Base-by-base conservation (phyloP, 2,113 vertebrate genomes). In the Agapornis roseicollis region DNA sequence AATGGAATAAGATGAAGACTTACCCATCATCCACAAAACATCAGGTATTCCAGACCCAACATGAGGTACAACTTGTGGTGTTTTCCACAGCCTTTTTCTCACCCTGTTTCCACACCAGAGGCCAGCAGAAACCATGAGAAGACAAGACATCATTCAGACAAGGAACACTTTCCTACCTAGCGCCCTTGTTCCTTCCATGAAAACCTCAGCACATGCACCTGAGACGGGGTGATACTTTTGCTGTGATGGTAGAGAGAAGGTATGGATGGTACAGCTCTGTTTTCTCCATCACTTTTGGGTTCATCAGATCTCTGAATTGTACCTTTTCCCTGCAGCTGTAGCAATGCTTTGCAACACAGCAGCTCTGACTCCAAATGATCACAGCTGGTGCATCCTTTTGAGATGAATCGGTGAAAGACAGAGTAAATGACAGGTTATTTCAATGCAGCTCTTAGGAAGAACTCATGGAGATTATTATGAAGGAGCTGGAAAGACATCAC, bases 381-480 rank as follows among this genome's bases (percentile, higher is more conserved):
- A 77, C 96, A 97, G 96, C 94, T 96, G 95, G 89, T 4, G 0
- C 70, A 70, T 92, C 78, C 85, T 66, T 96, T 96, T 92, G 90
- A 96, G 96, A 39, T 86, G 88, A 97, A 82, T 73, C 93, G 70
- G 90, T 96, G 96, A 96, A 95, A 93, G 92, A 88, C 96, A 95
- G 93, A 79, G 66, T 89, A 96, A 97, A 97, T 95, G 92, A 96
- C 96, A 94, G 89, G 94, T 96, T 97, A 42, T 39, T 92, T 96
- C 94, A 94, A 96, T 93, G 94, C 61, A 77, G 46, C 60, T 93
- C 71, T 94, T 89, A 96, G 74, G 12, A 92, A 80, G 91, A 96
- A 94, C 84, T 93, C 80, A 87, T 0, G 16, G 84, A 90, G 84
- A 87, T 95, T 93, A 94, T 94, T 96, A 88, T 52, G 90, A 95